Base-by-base conservation (phyloP, 2,888 invertebrate genomes). In the Creontiades dilutus region DNA sequence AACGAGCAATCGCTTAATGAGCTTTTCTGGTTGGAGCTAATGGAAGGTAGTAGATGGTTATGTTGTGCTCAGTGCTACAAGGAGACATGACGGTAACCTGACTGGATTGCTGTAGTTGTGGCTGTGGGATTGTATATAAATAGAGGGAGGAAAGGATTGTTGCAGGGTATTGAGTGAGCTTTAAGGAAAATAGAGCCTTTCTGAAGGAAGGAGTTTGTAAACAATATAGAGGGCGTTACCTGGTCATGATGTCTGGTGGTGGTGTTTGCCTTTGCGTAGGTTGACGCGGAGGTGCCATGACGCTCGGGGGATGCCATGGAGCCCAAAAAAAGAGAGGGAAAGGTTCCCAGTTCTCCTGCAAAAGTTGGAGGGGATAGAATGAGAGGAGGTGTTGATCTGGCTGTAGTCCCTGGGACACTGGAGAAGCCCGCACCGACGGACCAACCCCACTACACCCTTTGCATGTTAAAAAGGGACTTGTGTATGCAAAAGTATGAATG, bases 401-500 rank as follows among this genome's bases (percentile, higher is more conserved):
- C 92, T 92, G 92, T 92, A 92, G 92, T 92, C 92, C 92, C 92
- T 92, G 92, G 92, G 92, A 92, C 91, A 91, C 91, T 92, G 91
- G 91, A 91, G 92, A 91, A 91, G 91, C 91, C 92, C 91, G 91
- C 91, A 91, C 92, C 92, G 92, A 91, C 92, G 92, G 92, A 92
- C 91, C 90, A 86, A 89, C 90, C 91, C 91, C 90, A 90, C 90
- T 91, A 91, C 91, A 90, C 91, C 92, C 92, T 92, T 92, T 92
- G 92, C 92, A 92, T 92, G 92, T 92, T 92, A 92, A 92, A 92
- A 92, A 92, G 92, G 92, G 92, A 92, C 92, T 91, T 92, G 92
- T 91, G 91, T 92, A 92, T 92, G 92, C 92, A 92, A 92, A 92
- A 92, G 92, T 92, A 92, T 92, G 92, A 92, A 92, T 92, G 92